These are phyloP conservation scores for Apamea crenata DNA, from an alignment of 2,888 invertebrate genomes.

Conservation along the genomic window DNA sequence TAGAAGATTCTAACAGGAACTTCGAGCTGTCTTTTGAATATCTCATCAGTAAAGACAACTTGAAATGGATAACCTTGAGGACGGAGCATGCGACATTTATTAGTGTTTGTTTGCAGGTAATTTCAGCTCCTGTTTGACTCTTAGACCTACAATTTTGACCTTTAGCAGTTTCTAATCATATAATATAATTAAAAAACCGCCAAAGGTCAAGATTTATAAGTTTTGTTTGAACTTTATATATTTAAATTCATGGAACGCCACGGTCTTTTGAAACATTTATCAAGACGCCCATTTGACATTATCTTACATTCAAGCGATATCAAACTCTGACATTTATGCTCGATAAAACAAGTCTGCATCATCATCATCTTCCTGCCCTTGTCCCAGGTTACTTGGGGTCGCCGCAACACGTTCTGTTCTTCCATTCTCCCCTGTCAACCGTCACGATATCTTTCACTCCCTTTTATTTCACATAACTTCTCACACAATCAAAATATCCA, in stretches of 20 bases:
- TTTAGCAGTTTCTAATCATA: no score
- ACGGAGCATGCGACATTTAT: constrained; percentile 98
- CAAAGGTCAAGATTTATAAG: constrained; percentile 22
- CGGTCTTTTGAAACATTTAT: background rate
- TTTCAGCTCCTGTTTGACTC: background rate
- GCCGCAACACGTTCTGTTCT: background rate
- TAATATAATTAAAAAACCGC: background rate
- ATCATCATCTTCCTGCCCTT: background rate
- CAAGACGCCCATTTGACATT: background rate
- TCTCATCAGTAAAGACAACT: constrained; percentile 96
- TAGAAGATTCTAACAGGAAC: constrained; percentile 86
- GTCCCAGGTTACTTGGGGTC: background rate
- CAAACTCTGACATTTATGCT: background rate
- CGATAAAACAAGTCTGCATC: background rate
- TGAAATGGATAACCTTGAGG: constrained; percentile 98
- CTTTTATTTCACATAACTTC: no score
- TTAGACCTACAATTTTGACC: background rate
- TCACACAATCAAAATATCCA: background rate
- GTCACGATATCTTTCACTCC: no score
- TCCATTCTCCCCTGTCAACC: background rate
- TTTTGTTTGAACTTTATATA: background rate
- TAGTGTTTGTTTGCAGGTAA: constrained; percentile 96
- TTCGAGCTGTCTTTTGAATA: constrained; percentile 98
- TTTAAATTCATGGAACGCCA: background rate
- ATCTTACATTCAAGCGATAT: background rate